Base-by-base conservation (phyloP, 2,888 invertebrate species). In the Andrena bucephala region DNA sequence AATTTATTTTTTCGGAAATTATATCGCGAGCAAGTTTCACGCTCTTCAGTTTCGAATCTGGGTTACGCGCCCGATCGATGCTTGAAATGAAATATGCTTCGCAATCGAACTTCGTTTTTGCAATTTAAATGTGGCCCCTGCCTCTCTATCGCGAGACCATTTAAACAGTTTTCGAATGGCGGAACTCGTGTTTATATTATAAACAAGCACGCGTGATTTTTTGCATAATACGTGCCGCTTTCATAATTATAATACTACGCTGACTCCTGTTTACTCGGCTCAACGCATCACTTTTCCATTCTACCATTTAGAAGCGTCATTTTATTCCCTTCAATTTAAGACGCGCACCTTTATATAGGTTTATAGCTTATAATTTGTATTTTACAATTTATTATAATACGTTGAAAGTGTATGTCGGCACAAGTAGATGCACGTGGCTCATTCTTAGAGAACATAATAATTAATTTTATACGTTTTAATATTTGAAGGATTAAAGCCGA, bases 1-100 rank as follows among this genome's bases (percentile, higher is more conserved):
- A 86, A 72, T 74, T 81, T 60, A 59, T 74, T 79, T 83, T 85
- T 79, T 70, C 24, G 36, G 20, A 67, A 54, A 67, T 67, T n/a
- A 57, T 50, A 74, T 62, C 57, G 24, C 24, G 29, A 3, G n/a
- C 57, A 69, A 70, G 69, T 70, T 80, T 67, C 27, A 16, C n/a
- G 16, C 42, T 75, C 70, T 62, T 75, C 54, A 54, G 24, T 36
- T 62, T 10, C n/a, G 54, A 70, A 82, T 80, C 69, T 82, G 29
- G 81, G 81, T 82, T 80, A 70, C 70, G 27, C 33, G 57, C 59
- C 20, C 65, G 74, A 80, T 81, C 80, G 33, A 80, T 81, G 75
- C 79, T 16, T 20, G 31, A 36, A 42, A 81, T 80, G 52, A 81
- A 81, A 80, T 80, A 69, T 59, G 48, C 27, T 48, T 48, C 13